These are phyloP conservation scores for Fulica atra DNA, from an alignment of 2,113 vertebrate species.

Conservation along the genomic window DNA sequence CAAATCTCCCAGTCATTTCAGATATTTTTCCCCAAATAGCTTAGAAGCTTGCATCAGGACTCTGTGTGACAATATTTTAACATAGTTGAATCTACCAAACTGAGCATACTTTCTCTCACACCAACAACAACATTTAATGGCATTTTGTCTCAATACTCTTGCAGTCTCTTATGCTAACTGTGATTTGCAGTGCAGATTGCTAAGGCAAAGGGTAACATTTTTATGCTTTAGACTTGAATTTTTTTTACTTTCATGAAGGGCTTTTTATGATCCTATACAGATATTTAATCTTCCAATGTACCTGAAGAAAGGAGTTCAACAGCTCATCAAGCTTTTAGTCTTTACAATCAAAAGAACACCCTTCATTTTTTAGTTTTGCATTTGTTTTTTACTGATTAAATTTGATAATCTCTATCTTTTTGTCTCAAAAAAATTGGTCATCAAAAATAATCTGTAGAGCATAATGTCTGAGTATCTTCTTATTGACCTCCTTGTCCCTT, in stretches of 20 bases:
- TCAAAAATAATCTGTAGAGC: not conserved
- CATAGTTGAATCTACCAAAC: not conserved
- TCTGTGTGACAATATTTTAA: not conserved
- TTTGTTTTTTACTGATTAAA: constrained; percentile 9
- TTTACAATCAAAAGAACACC: not conserved
- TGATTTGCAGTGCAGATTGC: not conserved
- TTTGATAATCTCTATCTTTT: not conserved
- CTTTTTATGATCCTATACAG: not conserved
- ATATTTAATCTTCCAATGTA: constrained; percentile 5
- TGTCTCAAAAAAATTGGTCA: not conserved
- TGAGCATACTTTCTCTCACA: not conserved
- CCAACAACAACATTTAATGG: not conserved
- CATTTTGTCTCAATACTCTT: not conserved
- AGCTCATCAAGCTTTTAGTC: not conserved
- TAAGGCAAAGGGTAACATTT: not conserved
- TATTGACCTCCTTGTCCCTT: not conserved
- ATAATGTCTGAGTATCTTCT: not conserved
- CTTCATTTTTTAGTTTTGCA: not conserved
- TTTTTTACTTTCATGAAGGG: not conserved
- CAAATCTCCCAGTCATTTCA: not conserved
- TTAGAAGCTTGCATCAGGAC: not conserved
- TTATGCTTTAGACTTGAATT: not conserved
- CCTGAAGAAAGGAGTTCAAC: constrained; percentile 15
- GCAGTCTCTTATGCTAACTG: not conserved
- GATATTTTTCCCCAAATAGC: not conserved